A percentile compares a stretch with the other conserved stretches of the same genome.
Evolutionary conservation across 2,113 vertebrate genomes (phyloP).

Genomic region (Bostrychus sinensis): DNA sequence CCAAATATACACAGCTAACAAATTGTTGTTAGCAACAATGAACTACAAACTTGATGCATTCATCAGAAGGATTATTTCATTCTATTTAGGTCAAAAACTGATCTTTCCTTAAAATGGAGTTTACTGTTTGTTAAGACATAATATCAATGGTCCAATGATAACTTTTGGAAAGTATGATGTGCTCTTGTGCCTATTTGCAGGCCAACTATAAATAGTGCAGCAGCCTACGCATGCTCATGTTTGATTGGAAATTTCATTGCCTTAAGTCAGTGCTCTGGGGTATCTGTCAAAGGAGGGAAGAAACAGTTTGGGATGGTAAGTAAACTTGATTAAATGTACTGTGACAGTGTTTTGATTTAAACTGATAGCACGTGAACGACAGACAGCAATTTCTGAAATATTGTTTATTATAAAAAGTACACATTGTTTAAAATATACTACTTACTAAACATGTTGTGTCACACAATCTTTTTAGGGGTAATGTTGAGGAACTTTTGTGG

Average conservation of each 20-base stretch:
- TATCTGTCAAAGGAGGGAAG: constrained; percentile 68
- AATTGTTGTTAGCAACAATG: no score
- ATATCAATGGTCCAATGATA: constrained; percentile 37
- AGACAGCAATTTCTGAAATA: background rate
- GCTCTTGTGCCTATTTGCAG: constrained; percentile 79
- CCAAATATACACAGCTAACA: constrained; percentile 12
- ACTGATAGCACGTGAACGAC: background rate
- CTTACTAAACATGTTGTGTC: background rate
- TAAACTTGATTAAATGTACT: constrained; percentile 26
- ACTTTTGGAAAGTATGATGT: constrained; percentile 75
- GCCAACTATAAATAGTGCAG: constrained; percentile 78
- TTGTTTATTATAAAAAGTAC: background rate
- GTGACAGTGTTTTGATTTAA: background rate
- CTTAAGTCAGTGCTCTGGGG: constrained; percentile 66
- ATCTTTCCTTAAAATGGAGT: constrained; percentile 9
- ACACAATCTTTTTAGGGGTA: background rate
- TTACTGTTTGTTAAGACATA: background rate
- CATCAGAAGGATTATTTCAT: background rate
- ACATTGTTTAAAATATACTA: background rate
- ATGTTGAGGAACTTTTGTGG: constrained; percentile 14
- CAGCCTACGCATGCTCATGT: constrained; percentile 76
- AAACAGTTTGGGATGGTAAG: constrained; percentile 69
- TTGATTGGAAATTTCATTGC: constrained; percentile 79
- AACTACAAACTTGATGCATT: no score
- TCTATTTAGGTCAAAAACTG: background rate